Base-by-base conservation (phyloP, 2,113 vertebrate genomes). In the Carollia perspicillata region DNA sequence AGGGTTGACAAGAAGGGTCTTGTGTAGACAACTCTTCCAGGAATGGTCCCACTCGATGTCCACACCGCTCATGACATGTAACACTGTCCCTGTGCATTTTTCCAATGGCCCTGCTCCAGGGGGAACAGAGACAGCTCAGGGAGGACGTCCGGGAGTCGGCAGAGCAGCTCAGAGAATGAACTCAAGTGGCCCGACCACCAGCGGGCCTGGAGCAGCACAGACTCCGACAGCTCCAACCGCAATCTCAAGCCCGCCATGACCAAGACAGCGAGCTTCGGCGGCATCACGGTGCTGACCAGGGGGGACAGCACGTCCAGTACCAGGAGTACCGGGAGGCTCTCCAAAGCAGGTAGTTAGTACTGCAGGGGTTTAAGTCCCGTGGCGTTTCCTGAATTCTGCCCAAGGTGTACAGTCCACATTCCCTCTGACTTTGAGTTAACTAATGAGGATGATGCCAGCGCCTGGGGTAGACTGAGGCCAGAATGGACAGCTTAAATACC, bases 141-240 rank as follows among this genome's bases (percentile, higher is more conserved):
- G 96, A 99, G 99, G 97, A 98, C 99, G 33, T 99, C 99, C 13
- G 99, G 99, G 96, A 99, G 99, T 97, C 98, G 99, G 23, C 99
- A 99, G 97, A 99, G 99, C 98, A 99, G 99, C 97, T 99, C 99
- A 0, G 99, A 99, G 95, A 99, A 98, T 0, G 99, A 99, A 93
- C 97, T 99, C 96, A 99, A 98, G 97, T 99, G 99, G 98, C 69
- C 98, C 72, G 99, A 99, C 95, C 98, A 99, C 95, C 99, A 99
- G 80, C 98, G 98, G 95, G 99, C 99, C 28, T 99, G 99, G 99
- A 99, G 99, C 99, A 99, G 99, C 98, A 99, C 99, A 0, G 99
- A 99, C 95, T 99, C 99, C 0, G 99, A 99, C 96, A 99, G 99
- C 90, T 99, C 99, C 77, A 98, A 98, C 96, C 99, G 99, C 42